Conservation (phyloP, 2,113 vertebrate genomes). For the Colossoma macropomum region DNA sequence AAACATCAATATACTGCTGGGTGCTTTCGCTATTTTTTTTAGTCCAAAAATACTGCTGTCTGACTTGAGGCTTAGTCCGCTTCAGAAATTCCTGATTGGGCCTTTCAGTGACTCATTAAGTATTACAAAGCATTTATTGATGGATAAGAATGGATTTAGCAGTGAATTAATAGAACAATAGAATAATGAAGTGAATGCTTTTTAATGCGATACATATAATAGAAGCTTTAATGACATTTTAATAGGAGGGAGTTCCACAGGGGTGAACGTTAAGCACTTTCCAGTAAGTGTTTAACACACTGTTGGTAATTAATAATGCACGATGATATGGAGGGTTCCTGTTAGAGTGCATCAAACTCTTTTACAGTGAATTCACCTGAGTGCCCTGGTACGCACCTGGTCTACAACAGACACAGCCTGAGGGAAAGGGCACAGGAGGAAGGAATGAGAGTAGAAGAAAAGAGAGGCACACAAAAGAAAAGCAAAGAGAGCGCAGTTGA, state of each 20-base stretch:
- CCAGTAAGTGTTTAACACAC: not conserved
- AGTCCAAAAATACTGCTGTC: not conserved
- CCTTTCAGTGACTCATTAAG: not conserved
- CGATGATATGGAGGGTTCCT: not conserved
- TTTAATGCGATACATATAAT: slow-evolving; percentile 2
- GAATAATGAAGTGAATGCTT: not conserved
- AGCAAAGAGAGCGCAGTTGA: slow-evolving; percentile 4
- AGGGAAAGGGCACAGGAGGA: slow-evolving; percentile 23
- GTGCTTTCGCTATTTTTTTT: not conserved
- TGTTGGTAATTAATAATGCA: slow-evolving; percentile 34
- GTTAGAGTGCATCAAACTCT: not conserved
- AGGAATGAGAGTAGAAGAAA: slow-evolving; percentile 26
- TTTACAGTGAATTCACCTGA: slow-evolving; percentile 42
- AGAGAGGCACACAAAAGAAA: slow-evolving; percentile 24
- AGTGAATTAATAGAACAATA: not conserved
- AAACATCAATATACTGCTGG: not conserved
- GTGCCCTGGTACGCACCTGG: slow-evolving; percentile 23
- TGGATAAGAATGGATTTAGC: not conserved
- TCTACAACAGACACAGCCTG: slow-evolving; percentile 45
- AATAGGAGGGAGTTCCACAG: not conserved
- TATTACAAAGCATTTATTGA: not conserved
- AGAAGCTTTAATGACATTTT: not conserved
- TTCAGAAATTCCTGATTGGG: not conserved
- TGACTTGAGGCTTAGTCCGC: not conserved
- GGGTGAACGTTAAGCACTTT: not conserved